Evolutionary conservation across 2,888 invertebrate species (phyloP), one percentile per base, ranked within the genome.

Genomic region (Eupithecia subfuscata): DNA sequence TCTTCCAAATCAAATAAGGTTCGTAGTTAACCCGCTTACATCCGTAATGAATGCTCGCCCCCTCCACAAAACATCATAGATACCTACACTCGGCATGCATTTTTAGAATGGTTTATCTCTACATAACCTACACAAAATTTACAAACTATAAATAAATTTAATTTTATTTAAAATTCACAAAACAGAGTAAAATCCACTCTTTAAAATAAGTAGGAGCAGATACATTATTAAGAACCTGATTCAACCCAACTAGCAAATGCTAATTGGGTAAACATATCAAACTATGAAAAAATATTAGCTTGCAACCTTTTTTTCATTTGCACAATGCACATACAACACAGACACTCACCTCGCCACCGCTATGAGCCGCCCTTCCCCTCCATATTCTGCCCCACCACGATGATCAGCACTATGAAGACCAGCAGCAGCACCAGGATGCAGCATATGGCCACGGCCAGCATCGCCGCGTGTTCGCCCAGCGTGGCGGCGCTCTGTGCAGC

Each of bases 371-470:
- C 95, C 80, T 96, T 96, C 79, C 93, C 95, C 85, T 96, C 96
- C 89, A 97, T 96, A 85, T 96, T 96, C 93, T 97, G 97, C 34
- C 97, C 97, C 79, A 97, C 97, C 81, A 97, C 97, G 84, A 97
- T 97, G 91, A 97, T 97, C 87, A 97, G 96, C 82, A 97, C 96
- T 85, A 97, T 97, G 95, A 97, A 97, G 83, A 97, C 97, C 83
- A 97, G 96, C 88, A 97, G 95, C 82, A 97, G 95, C 90, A 97
- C 97, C 86, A 97, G 95, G 87, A 97, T 97, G 92, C 97, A 97
- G 94, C 97, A 97, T 84, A 97, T 97, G 85, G 97, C 97, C 85
- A 97, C 97, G 80, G 97, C 97, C 88, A 97, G 97, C 97, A 97
- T 97, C 82, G 95, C 95, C 83, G 95, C 94, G 94, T 95, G 95